These are phyloP conservation scores for Furnarius figulus DNA, from an alignment of 2,113 vertebrate species.

Conservation along the genomic window DNA sequence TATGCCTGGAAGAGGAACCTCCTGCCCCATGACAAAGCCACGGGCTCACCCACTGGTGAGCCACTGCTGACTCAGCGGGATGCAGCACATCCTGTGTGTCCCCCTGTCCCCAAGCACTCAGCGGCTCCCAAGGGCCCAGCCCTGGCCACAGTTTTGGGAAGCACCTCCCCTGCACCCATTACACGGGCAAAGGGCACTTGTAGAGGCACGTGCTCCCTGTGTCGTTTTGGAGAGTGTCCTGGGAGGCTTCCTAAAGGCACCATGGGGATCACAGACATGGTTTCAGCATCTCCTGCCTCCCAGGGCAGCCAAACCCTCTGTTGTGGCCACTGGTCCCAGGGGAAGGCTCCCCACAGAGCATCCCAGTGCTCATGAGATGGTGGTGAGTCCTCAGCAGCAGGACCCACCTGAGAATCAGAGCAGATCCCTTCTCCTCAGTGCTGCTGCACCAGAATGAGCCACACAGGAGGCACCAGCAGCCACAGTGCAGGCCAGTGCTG, in stretches of 20 bases:
- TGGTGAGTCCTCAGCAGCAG: background rate
- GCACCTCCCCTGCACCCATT: background rate
- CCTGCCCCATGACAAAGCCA: background rate
- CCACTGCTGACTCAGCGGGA: background rate
- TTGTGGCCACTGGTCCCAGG: accelerated
- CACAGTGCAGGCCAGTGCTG: accelerated
- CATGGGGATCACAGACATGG: accelerated
- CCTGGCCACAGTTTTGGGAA: background rate
- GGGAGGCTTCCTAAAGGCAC: background rate
- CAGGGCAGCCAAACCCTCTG: accelerated
- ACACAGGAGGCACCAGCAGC: background rate
- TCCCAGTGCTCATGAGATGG: background rate
- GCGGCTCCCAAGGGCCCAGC: accelerated
- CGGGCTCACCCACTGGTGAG: background rate
- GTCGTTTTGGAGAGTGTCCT: accelerated
- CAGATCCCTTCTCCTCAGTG: background rate
- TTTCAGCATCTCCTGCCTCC: background rate
- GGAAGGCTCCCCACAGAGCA: background rate
- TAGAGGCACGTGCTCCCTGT: background rate
- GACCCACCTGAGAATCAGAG: background rate
- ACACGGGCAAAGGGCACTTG: background rate
- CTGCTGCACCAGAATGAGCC: background rate
- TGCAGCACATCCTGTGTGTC: background rate
- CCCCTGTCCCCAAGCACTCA: accelerated
- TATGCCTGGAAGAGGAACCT: background rate